Base-by-base conservation (phyloP, 2,888 invertebrate species). In the Dasypogon diadema region DNA sequence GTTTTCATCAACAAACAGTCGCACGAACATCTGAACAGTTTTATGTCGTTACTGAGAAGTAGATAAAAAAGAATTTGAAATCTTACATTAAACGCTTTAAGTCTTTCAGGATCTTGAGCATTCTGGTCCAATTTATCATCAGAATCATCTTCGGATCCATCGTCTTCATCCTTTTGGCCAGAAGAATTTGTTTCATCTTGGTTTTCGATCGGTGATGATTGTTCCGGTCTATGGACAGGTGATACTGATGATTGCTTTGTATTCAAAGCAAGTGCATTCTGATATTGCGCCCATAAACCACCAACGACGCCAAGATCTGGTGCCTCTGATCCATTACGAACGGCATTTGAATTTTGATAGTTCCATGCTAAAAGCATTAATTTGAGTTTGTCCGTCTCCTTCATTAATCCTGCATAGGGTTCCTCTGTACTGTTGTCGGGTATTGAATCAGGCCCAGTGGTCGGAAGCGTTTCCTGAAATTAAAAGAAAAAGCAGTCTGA, bases 1-100 rank as follows among this genome's bases (percentile, higher is more conserved):
- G 85, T 98, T 98, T 87, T 98, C 98, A 85, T 98, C 98, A 78
- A 98, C 98, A 87, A 98, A 98, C 77, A 98, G 89, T 51, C 98
- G 92, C 78, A 98, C 97, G 87, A 98, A 98, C 98, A 98, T 98
- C 98, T 98, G 89, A 48, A 24, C 12, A 24, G 2, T 12, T 37
- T 3, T 26, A 22, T n/a, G n/a, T n/a, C n/a, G 8, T 26, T 14
- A 1, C 42, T 4, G 2, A 1, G n/a, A 18, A 16, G 2, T 0
- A 21, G 30, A 54, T n/a, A n/a, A n/a, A n/a, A n/a, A n/a, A n/a
- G 58, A 24, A 46, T 42, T 24, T 56, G 1, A 22, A 76, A 75
- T 87, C 93, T 92, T 87, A 97, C 97, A 87, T 97, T 97, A 85
- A 97, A 97, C 79, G 97, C 96, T 87, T 97, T 97, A 79, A 97